Evolutionary conservation across 2,888 invertebrate species (phyloP).

Genomic region (Crioceris asparagi): DNA sequence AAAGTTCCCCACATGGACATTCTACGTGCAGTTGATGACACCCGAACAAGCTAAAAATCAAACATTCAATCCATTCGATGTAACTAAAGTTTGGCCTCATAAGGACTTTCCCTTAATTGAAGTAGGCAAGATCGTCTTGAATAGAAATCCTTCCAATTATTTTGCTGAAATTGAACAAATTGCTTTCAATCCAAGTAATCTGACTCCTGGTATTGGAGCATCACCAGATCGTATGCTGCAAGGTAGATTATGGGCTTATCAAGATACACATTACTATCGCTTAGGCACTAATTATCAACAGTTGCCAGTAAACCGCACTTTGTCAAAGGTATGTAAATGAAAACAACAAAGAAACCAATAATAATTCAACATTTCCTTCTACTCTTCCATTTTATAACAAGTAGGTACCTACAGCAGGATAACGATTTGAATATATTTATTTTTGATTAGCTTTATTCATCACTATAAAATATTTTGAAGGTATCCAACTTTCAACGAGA

Average conservation of each 20-base stretch:
- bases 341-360: too few species aligned
- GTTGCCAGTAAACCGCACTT: constrained; percentile 88
- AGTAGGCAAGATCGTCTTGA: constrained; percentile 72
- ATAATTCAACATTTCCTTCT: background rate
- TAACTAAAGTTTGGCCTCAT: constrained; percentile 67
- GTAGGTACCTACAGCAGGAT: too few species aligned
- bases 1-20: constrained; percentile 59
- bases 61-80: constrained; percentile 80
- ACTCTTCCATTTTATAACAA: too few species aligned
- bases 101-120: constrained; percentile 71
- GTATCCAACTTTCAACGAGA: constrained; percentile 77
- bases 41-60: constrained; percentile 67
- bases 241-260: constrained; percentile 74
- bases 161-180: constrained; percentile 86
- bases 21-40: constrained; percentile 75
- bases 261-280: constrained; percentile 79
- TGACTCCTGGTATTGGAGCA: constrained; percentile 83
- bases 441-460: too few species aligned
- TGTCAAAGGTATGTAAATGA: constrained; percentile 23
- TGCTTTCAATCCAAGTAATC: constrained; percentile 77
- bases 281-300: constrained; percentile 84
- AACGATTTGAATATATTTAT: too few species aligned
- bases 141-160: constrained; percentile 80
- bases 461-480: too few species aligned
- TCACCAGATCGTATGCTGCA: constrained; percentile 87